A percentile compares a stretch with the other conserved stretches of the same genome.
phyloP scores from a whole-genome alignment of 1,140 invertebrate species.

The Probaryconus sp. region DNA sequence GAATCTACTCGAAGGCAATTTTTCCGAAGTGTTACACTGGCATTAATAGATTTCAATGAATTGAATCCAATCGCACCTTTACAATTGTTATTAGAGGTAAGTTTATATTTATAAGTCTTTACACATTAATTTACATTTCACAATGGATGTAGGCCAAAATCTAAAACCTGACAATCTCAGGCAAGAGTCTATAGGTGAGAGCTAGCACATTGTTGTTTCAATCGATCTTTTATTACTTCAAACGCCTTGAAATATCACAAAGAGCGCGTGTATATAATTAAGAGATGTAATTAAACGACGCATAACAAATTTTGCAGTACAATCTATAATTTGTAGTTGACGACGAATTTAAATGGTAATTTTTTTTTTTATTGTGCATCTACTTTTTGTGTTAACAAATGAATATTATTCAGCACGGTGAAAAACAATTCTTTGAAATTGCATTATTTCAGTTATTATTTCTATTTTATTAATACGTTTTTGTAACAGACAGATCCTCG shows the following conservation, averaged over 20 bases:
- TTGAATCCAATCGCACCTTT: conserved; percentile 96
- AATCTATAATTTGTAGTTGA: neutral
- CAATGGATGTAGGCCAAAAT: conserved; percentile 45
- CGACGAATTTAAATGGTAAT: no score
- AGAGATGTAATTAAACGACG: conserved; percentile 1
- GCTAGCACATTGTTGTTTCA: conserved; percentile 28
- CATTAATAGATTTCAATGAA: conserved; percentile 97
- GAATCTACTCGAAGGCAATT: conserved; percentile 87
- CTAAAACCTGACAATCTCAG: conserved; percentile 31
- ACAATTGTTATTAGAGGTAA: conserved; percentile 92
- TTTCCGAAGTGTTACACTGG: conserved; percentile 95
- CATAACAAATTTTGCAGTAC: neutral
- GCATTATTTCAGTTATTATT: no score
- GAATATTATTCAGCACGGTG: no score
- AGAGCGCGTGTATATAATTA: conserved; percentile 26
- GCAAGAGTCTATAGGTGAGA: conserved; percentile 22
- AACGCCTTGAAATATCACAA: conserved; percentile 27
- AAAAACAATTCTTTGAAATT: no score
- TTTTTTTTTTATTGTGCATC: no score
- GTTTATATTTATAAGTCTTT: conserved; percentile 28
- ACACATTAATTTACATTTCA: conserved; percentile 23
- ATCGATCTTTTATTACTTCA: conserved; percentile 46
- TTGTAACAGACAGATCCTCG: no score
- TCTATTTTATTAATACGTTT: no score
- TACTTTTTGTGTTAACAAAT: no score